These are phyloP conservation scores for Enteromius afrohamiltoni DNA, from an alignment of 2,797 vertebrate species.

Conservation along the genomic window DNA sequence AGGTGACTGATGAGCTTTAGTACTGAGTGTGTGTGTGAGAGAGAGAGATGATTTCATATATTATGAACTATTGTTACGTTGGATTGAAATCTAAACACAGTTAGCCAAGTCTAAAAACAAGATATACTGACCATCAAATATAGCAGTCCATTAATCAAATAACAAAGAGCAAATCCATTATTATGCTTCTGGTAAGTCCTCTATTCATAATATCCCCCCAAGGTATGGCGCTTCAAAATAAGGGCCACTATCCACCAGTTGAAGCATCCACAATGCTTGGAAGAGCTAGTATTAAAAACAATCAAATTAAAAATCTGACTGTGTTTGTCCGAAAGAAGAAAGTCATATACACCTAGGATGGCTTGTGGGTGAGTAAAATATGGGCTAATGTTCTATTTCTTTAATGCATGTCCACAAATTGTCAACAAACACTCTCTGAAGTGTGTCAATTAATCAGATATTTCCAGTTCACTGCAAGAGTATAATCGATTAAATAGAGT, in stretches of 20 bases:
- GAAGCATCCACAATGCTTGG: no score
- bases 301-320: no score
- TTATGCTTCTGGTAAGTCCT: background rate
- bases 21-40: background rate
- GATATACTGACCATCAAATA: background rate
- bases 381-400: background rate
- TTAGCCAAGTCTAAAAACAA: background rate
- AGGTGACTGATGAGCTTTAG: background rate
- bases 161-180: background rate
- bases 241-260: no score
- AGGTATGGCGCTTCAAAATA: no score
- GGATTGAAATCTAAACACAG: background rate
- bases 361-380: no score
- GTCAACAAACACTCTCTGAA: background rate
- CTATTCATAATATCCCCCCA: background rate
- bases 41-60: background rate
- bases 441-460: background rate
- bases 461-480: background rate
- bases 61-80: background rate
- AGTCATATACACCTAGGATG: no score
- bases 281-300: no score
- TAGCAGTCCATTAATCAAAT: background rate
- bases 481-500: background rate
- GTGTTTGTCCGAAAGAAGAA: no score
- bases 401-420: background rate